Base-by-base conservation (phyloP, 1,140 invertebrate genomes). In the Scaptomyza montana region DNA sequence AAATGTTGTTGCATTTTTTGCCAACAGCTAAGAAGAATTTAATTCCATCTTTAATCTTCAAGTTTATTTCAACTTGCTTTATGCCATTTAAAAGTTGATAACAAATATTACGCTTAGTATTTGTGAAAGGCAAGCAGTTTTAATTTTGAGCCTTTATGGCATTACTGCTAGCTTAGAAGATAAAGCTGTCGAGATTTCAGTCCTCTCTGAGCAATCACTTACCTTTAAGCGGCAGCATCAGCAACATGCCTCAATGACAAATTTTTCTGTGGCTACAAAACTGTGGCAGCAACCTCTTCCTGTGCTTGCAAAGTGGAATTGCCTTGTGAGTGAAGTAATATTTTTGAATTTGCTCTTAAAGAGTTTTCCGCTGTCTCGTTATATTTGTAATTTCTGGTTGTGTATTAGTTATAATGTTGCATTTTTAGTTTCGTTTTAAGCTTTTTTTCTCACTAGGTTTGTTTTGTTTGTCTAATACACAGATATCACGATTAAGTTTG, bases 311-410 rank as follows among this genome's bases (percentile, higher is more conserved):
- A 69, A 71, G 61, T 62, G 43, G 57, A 68, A 68, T 80, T 62
- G 80, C 80, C 79, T 84, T 78, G 81, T 86, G 82, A 86, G 74
- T 75, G 82, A 69, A 75, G 82, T 55, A 78, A 80, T 86, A 80
- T 78, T 57, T 69, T 74, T 63, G 51, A 47, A 49, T 53, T 54
- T 74, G 65, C 81, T 76, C 73, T 85, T 82, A 69, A 62, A 77
- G 64, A 74, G 77, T 84, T 77, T 84, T 84, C 80, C 80, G 77
- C 73, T 80, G 54, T 74, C 50, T 75, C 69, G 68, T 69, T 64
- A 57, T 49, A 65, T 76, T 72, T 66, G 54, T 67, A 59, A 67
- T 33, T 33, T 60, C 50, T 74, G 62, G 65, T 60, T 55, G 65
- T 76, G 74, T 77, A 77, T 86, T 80, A 74, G 65, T 64, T 81